phyloP scores from a whole-genome alignment of 2,888 invertebrate genomes.

The Apamea anceps region DNA sequence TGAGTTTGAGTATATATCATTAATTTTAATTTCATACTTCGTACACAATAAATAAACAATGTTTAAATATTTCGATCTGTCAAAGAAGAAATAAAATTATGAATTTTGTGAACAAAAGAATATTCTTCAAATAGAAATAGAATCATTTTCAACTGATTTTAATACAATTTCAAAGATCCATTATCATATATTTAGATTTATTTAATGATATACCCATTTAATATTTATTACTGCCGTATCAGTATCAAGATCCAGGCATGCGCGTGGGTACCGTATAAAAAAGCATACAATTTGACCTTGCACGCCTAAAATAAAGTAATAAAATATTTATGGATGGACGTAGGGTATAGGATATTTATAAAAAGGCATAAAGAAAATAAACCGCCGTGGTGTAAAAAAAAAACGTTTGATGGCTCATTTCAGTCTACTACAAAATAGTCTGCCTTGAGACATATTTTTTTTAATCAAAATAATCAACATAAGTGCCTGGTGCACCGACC shows the following conservation, averaged over 20 bases:
- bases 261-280: conserved; percentile 31
- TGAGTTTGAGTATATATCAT: no score
- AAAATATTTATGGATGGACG: conserved; percentile 48
- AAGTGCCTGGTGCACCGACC: not conserved
- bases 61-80: no score
- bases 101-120: no score
- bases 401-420: conserved; percentile 20
- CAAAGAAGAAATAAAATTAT: no score
- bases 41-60: no score
- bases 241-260: conserved; percentile 37
- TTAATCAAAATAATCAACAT: conserved; percentile 8
- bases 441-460: not conserved
- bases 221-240: conserved; percentile 39
- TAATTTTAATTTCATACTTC: no score
- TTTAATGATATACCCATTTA: conserved; percentile 40
- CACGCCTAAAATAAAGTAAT: conserved; percentile 45
- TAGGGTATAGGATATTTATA: conserved; percentile 51
- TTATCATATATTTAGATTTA: not conserved
- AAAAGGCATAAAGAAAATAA: conserved; percentile 37
- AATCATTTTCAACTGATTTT: not conserved
- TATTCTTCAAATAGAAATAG: no score
- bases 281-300: conserved; percentile 51
- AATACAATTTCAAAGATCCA: not conserved
- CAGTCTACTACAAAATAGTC: not conserved
- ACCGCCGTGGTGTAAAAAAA: conserved; percentile 19